A percentile compares a stretch with the other conserved stretches of the same genome.
Evolutionary conservation across 1,140 invertebrate species (phyloP).

Genomic region (Drosophila littoralis): DNA sequence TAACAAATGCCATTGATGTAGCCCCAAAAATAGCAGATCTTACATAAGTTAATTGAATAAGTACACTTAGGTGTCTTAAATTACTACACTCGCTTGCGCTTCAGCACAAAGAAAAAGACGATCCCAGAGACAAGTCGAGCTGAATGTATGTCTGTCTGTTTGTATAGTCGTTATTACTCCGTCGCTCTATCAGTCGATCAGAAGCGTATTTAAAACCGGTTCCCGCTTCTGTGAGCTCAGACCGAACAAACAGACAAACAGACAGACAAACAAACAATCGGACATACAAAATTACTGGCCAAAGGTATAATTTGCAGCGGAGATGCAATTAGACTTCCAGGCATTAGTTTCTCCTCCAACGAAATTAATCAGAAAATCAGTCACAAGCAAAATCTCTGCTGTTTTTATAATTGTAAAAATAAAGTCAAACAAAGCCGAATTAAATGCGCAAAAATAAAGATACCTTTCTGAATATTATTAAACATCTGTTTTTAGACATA

Average conservation of each 20-base stretch:
- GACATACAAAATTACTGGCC: constrained; percentile 34
- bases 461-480: no score
- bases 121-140: constrained; percentile 14
- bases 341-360: constrained; percentile 5
- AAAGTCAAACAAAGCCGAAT: neutral
- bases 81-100: neutral
- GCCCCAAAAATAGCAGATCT: neutral
- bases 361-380: constrained; percentile 6
- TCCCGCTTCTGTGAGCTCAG: constrained; percentile 23
- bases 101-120: constrained; percentile 25
- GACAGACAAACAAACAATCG: constrained; percentile 25
- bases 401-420: neutral
- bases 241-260: constrained; percentile 19
- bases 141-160: constrained; percentile 11
- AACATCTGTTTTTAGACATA: no score
- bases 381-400: constrained; percentile 2
- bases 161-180: constrained; percentile 21
- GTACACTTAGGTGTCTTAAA: neutral
- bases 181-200: constrained; percentile 26
- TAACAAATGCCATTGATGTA: neutral
- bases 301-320: constrained; percentile 49
- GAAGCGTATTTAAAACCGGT: constrained; percentile 68
- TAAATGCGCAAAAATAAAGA: neutral
- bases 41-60: neutral
- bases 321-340: constrained; percentile 44